Percentiles rank a stretch among this genome's conserved stretches.
These are phyloP conservation scores for Rhodophaea formosa DNA, from an alignment of 2,888 invertebrate species.

Conservation along the genomic window DNA sequence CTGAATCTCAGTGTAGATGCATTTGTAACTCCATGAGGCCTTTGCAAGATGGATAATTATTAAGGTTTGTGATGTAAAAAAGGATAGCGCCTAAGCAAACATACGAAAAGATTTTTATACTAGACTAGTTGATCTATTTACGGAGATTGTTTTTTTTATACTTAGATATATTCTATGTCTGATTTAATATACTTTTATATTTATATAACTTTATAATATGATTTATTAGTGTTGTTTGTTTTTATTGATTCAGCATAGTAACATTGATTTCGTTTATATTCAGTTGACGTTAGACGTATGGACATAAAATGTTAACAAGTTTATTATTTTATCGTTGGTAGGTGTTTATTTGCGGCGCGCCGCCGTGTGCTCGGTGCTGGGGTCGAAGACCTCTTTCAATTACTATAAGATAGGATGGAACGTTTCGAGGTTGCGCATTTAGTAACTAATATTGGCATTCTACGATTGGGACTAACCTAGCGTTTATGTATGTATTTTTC, in stretches of 20 bases:
- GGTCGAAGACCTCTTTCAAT: constrained; percentile 73
- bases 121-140: constrained; percentile 81
- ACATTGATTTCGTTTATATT: constrained; percentile 67
- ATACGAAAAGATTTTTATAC: constrained; percentile 82
- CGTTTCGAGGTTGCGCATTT: constrained; percentile 77
- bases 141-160: constrained; percentile 82
- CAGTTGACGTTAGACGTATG: constrained; percentile 53
- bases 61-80: constrained; percentile 82
- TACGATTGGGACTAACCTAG: constrained; percentile 83
- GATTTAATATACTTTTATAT: constrained; percentile 81
- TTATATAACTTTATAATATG: constrained; percentile 75
- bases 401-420: constrained; percentile 68
- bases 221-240: constrained; percentile 82
- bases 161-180: constrained; percentile 81
- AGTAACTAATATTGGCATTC: constrained; percentile 81
- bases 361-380: constrained; percentile 62
- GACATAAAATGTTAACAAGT: constrained; percentile 63
- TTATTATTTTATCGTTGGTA: constrained; percentile 73
- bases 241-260: constrained; percentile 74
- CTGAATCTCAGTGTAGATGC: constrained; percentile 82
- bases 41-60: constrained; percentile 81
- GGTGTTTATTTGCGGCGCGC: constrained; percentile 44
- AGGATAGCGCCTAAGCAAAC: constrained; percentile 82
- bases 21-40: constrained; percentile 82
- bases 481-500: constrained; percentile 79